Percentiles rank a stretch among this genome's conserved stretches.
Conservation (phyloP, 2,888 invertebrate species). For the Pterostichus madidus region DNA sequence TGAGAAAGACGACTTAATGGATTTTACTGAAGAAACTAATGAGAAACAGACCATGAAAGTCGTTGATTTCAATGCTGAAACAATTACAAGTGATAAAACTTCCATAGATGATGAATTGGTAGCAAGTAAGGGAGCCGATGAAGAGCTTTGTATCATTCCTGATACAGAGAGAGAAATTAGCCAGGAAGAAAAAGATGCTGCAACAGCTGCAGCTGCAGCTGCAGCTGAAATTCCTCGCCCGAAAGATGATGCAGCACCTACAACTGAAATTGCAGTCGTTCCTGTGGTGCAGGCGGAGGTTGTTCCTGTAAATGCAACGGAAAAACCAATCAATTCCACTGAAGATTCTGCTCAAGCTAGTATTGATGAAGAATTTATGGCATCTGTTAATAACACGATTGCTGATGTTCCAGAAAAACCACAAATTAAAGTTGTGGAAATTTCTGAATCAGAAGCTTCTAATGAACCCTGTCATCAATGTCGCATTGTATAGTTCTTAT, state of each 20-base stretch:
- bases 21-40: constrained; percentile 67
- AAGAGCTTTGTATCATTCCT: constrained; percentile 84
- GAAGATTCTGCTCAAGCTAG: not conserved
- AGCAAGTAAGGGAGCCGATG: constrained; percentile 80
- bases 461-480: constrained; percentile 56
- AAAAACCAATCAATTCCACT: not conserved
- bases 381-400: constrained; percentile 34
- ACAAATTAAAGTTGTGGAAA: constrained; percentile 26
- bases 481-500: not conserved
- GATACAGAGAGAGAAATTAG: constrained; percentile 84
- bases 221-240: constrained; percentile 69
- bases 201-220: constrained; percentile 74
- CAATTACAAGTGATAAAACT: constrained; percentile 70
- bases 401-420: not conserved
- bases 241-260: constrained; percentile 71
- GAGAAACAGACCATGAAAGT: constrained; percentile 70
- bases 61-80: constrained; percentile 72
- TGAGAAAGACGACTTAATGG: constrained; percentile 48
- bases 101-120: constrained; percentile 71
- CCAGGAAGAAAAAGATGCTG: constrained; percentile 84
- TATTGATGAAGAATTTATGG: constrained; percentile 16
- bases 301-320: not conserved
- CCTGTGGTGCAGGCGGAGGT: constrained; percentile 47
- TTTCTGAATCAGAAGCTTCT: constrained; percentile 33
- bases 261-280: constrained; percentile 73